These are phyloP conservation scores for Drosophila mimetica DNA, from an alignment of 2,888 invertebrate species.

Conservation along the genomic window DNA sequence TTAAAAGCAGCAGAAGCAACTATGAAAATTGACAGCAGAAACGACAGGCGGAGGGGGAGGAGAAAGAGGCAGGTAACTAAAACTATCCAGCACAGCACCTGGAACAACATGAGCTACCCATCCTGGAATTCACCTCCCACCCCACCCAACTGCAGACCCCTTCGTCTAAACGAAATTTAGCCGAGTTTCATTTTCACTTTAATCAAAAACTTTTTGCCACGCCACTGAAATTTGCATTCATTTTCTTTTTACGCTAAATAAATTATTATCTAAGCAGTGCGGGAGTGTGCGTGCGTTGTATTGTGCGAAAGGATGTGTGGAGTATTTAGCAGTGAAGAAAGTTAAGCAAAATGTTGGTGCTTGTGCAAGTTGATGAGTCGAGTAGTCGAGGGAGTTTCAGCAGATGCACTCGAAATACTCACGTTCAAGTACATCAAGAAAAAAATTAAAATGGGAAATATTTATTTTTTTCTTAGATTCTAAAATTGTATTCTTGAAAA, in stretches of 20 bases:
- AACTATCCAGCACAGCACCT: slow-evolving; percentile 67
- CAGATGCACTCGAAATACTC: slow-evolving; percentile 15
- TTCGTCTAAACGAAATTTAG: slow-evolving; percentile 50
- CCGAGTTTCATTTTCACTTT: slow-evolving; percentile 75
- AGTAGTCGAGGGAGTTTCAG: slow-evolving; percentile 1
- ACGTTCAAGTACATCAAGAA: neutral
- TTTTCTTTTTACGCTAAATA: slow-evolving; percentile 79
- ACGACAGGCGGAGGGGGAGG: neutral
- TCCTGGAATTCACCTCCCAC: neutral
- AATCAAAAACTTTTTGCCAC: slow-evolving; percentile 73
- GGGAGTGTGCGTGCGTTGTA: slow-evolving; percentile 10
- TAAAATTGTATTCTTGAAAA: too few relatives aligned
- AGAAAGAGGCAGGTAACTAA: slow-evolving; percentile 45
- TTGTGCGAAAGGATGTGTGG: slow-evolving; percentile 14
- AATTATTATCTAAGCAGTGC: slow-evolving; percentile 72
- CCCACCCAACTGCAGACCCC: neutral
- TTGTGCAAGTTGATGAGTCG: slow-evolving; percentile 34
- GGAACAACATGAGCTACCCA: slow-evolving; percentile 60
- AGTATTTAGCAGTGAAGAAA: slow-evolving; percentile 35
- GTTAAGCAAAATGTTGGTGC: slow-evolving; percentile 37
- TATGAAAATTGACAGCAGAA: slow-evolving; percentile 48
- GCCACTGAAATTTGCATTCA: slow-evolving; percentile 73
- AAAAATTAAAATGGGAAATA: neutral
- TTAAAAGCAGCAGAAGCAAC: slow-evolving; percentile 41
- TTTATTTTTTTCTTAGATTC: too few relatives aligned